Base-by-base conservation (phyloP, 2,113 vertebrate species). In the Rousettus leschenaultii region DNA sequence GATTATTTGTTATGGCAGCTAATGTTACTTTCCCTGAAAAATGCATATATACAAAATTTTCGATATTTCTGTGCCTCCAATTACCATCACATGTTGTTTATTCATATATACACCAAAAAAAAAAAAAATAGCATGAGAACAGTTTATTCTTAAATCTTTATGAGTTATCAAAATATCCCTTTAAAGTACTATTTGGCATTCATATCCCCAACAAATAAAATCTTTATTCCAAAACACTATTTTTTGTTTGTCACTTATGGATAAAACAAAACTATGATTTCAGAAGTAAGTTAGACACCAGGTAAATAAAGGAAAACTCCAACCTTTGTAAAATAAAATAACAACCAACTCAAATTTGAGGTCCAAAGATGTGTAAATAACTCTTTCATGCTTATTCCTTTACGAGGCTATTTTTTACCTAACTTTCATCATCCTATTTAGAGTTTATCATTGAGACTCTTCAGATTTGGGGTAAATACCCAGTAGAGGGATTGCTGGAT, bases 401-500 rank as follows among this genome's bases (percentile, higher is more conserved):
- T 40, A 85, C 97, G 85, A 96, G 35, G 84, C 96, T 96, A 96
- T 96, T 97, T 98, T 97, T 88, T 97, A 95, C 97, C 77, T 96
- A 97, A 98, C 95, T 98, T 98, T 98, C 96, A 96, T 98, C 96
- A 16, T 97, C 95, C 97, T 98, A 96, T 97, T 98, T 96, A 97
- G 97, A 98, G 93, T 97, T 97, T 98, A 97, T 95, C 97, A 97
- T 97, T 97, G 97, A 96, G 97, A 98, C 98, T 98, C 97, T 98
- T 98, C 97, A 82, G 94, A 98, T 98, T 98, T 98, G 40, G 40
- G 40, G 40, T 40, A 40, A 40, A 40, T 40, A 40, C 40, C 40
- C 40, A 40, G 40, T 3, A 40, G 40, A 40, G 40, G 40, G 40
- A 40, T 40, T 40, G 40, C 40, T 40, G 40, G 40, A 40, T 40